Percentiles rank a stretch among this genome's conserved stretches.
Conservation (phyloP, 2,113 vertebrate genomes). For the Carlito syrichta region DNA sequence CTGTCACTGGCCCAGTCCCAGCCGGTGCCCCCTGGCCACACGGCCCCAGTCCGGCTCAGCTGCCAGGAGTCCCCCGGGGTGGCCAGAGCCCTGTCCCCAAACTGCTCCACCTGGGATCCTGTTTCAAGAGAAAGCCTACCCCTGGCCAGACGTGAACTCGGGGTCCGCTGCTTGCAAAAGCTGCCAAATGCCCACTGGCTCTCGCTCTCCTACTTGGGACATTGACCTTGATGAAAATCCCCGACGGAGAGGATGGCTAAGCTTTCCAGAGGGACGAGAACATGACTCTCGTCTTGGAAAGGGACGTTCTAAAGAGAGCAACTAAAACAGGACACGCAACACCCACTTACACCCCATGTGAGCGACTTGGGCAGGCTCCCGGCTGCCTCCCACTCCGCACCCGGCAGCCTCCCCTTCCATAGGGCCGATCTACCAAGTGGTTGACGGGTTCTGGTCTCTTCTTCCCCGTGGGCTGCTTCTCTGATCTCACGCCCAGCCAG, state of each 20-base stretch:
- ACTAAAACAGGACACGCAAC: not conserved
- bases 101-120: slow-evolving; percentile 55
- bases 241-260: not conserved
- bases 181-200: not conserved
- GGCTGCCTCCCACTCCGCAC: too few species aligned
- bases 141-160: slow-evolving; percentile 22
- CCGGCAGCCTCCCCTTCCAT: not conserved
- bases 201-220: not conserved
- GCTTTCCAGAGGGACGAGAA: slow-evolving; percentile 29
- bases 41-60: not conserved
- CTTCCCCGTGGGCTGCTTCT: not conserved
- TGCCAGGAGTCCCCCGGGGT: slow-evolving; percentile 22
- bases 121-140: slow-evolving; percentile 39
- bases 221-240: not conserved
- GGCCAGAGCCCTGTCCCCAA: slow-evolving; percentile 55
- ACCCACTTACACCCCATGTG: not conserved
- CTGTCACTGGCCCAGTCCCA: not conserved
- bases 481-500: not conserved
- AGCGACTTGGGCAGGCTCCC: not conserved
- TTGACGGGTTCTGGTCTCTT: not conserved
- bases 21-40: not conserved
- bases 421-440: not conserved
- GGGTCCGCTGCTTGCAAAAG: slow-evolving; percentile 1
- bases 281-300: not conserved
- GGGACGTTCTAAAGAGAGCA: not conserved